These are phyloP conservation scores for Rhombomys opimus DNA, from an alignment of 2,113 vertebrate genomes.

Conservation along the genomic window DNA sequence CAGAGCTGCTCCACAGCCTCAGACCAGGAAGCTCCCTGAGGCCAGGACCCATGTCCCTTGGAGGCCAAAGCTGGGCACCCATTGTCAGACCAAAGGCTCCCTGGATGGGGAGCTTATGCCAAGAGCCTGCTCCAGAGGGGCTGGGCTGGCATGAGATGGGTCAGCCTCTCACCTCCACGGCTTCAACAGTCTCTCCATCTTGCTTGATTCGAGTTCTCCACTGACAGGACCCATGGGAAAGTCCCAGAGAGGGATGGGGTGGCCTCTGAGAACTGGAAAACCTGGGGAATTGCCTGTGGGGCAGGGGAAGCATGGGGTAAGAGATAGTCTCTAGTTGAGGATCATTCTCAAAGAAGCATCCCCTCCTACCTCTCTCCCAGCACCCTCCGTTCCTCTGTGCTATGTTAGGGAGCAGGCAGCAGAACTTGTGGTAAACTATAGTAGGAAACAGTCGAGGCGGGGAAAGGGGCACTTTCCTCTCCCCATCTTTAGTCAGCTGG, in stretches of 20 bases:
- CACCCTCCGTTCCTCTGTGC: background rate
- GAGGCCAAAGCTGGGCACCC: background rate
- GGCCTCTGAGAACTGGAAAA: background rate
- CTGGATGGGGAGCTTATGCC: background rate
- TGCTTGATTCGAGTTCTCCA: background rate
- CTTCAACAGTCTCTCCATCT: background rate
- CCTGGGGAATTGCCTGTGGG: background rate
- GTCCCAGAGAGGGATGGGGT: background rate
- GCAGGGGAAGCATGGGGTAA: background rate
- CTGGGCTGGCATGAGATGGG: background rate
- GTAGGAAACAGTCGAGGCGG: background rate
- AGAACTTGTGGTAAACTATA: background rate
- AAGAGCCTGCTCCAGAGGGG: background rate
- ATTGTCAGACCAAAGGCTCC: background rate
- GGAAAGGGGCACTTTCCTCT: background rate
- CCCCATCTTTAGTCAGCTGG: background rate
- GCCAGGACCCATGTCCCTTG: background rate
- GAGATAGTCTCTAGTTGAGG: background rate
- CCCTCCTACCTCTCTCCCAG: background rate
- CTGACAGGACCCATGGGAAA: conserved; percentile 36
- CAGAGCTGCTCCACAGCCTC: background rate
- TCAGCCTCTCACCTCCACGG: background rate
- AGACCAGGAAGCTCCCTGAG: background rate
- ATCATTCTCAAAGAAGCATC: background rate
- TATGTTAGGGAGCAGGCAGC: background rate